Evolutionary conservation across 2,797 vertebrate genomes (phyloP), one percentile per base, ranked within the genome.

Genomic region (Uromys caudimaculatus): DNA sequence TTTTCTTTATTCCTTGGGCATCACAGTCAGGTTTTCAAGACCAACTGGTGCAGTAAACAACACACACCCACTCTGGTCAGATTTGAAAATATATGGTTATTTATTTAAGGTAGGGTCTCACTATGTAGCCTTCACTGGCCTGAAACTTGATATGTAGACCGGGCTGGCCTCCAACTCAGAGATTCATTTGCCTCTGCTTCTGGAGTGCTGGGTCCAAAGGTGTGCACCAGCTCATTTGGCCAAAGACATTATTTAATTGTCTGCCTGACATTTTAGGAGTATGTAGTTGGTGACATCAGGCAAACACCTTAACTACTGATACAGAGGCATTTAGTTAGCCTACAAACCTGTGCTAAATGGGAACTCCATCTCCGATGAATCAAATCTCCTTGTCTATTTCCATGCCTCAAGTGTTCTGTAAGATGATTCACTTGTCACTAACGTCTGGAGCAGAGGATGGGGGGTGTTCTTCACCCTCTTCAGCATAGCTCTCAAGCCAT

Each of bases 221-320:
- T 54, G 5, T 75, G 5, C 6, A 5, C 17, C 35, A 38, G 35
- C 35, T n/a, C 52, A 56, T 56, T 19, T 81, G 52, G 10, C 52
- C 29, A 87, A 50, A 58, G 47, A 56, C 82, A 56, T 47, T 47
- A 47, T 83, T 19, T 47, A 84, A 62, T 58, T n/a, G 35, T 83
- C n/a, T 83, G 38, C 7, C 81, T 50, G 41, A 50, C 32, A 69
- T 56, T 83, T 71, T n/a, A 94, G 67, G 44, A 71, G 10, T 50
- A 41, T 3, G 21, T 73, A 44, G 77, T 91, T 79, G 23, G 62
- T 87, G 64, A 13, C 38, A 79, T 84, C 29, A 88, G 62, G 81
- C 35, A 90, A 54, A 58, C 82, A 87, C 44, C 13, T 90, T 86
- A 92, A 83, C 54, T 81, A n/a, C 38, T 75, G 54, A 95, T 29